Conservation (phyloP, 2,888 invertebrate genomes). For the Protonemura montana region DNA sequence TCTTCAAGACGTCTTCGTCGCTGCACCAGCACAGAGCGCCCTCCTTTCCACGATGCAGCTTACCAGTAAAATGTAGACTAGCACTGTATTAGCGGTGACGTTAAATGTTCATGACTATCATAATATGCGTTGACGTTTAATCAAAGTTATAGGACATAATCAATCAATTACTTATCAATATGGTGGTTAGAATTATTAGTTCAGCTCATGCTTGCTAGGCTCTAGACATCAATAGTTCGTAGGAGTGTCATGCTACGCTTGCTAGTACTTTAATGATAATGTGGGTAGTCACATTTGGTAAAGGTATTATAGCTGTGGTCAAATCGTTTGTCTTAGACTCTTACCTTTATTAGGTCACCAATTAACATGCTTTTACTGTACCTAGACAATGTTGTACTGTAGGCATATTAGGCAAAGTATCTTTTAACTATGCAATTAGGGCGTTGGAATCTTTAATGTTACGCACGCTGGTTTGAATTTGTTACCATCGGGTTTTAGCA, state of each 20-base stretch:
- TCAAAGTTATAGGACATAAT: not conserved
- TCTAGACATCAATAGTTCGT: too few relatives aligned
- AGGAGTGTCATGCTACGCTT: not conserved
- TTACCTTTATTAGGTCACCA: too few relatives aligned
- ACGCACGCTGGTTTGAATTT: too few relatives aligned
- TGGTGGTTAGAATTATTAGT: not conserved
- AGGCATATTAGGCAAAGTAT: too few relatives aligned
- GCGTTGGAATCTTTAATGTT: too few relatives aligned
- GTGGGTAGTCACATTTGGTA: not conserved
- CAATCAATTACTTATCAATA: constrained; percentile 7
- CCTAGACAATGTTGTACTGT: too few relatives aligned
- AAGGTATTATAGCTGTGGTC: too few relatives aligned
- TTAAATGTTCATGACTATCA: not conserved
- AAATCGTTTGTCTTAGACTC: too few relatives aligned
- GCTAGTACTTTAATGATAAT: not conserved
- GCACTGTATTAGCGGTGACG: not conserved
- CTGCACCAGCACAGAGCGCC: not conserved
- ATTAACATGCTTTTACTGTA: too few relatives aligned
- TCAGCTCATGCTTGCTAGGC: not conserved
- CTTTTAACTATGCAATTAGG: too few relatives aligned
- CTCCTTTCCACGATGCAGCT: not conserved
- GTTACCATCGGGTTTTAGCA: too few relatives aligned
- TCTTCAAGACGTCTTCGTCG: not conserved
- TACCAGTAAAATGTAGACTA: not conserved
- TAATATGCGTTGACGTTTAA: not conserved